Evolutionary conservation across 2,797 vertebrate species (phyloP).

Genomic region (Sarcoramphus papa): DNA sequence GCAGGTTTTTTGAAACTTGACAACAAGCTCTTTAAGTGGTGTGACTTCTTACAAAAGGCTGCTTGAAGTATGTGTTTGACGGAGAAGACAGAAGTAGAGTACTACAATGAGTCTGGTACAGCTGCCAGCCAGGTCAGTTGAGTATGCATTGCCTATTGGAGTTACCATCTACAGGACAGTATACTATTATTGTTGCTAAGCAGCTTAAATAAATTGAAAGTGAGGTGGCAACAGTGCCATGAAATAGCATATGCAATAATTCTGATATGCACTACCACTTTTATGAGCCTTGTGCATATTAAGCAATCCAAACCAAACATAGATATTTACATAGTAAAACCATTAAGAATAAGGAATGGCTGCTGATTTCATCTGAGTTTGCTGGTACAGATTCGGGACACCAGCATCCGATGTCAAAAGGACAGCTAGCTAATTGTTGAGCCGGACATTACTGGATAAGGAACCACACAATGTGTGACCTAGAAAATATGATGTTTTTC

Average conservation of each 20-base stretch:
- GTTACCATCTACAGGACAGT: neutral
- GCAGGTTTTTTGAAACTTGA: neutral
- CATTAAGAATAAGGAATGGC: neutral
- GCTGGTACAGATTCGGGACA: neutral
- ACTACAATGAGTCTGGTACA: neutral
- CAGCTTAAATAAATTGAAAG: neutral
- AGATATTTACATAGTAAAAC: neutral
- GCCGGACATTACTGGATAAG: neutral
- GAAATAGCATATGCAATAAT: neutral
- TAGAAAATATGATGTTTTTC: slow-evolving; percentile 7
- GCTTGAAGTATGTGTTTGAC: neutral
- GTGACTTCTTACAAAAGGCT: neutral
- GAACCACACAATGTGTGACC: neutral
- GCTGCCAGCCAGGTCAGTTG: neutral
- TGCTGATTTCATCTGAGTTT: neutral
- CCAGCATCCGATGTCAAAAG: neutral
- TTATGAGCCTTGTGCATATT: neutral
- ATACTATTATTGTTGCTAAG: neutral
- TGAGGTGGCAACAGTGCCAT: neutral
- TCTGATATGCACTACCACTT: neutral
- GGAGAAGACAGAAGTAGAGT: neutral
- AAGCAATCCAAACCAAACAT: neutral
- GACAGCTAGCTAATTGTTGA: neutral
- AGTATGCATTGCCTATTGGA: neutral
- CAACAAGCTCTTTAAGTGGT: neutral